Base-by-base conservation (phyloP, 2,113 vertebrate genomes). In the Siniperca knerii region DNA sequence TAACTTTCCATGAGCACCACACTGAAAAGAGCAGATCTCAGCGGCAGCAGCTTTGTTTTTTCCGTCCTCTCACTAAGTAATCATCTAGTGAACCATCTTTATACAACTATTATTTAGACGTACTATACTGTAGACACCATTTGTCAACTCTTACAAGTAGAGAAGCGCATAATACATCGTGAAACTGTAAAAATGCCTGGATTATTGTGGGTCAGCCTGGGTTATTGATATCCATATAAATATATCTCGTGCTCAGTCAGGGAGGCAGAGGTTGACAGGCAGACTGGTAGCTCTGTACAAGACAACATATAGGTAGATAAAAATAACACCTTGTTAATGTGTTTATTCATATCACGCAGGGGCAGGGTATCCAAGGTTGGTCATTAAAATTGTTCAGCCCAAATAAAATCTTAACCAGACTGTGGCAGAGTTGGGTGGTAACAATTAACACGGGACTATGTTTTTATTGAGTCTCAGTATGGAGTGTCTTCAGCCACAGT, bases 301-400 rank as follows among this genome's bases (percentile, higher is more conserved):
- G n/a, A 50, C 55, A 55, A 67, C 60, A 46, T 58, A 72, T 37
- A 50, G 12, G 12, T 40, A 21, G 76, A 13, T 68, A 52, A 74
- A 68, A 79, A 84, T 66, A 79, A 44, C 40, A 29, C 21, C 37
- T 25, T 35, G 74, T 71, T 46, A 48, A 78, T 66, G 35, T 78
- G 61, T 78, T 64, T 73, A 68, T 69, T 75, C 40, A 23, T 67
- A 2, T 48, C 48, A 55, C 68, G n/a, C 15, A 33, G 18, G 9
- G 9, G 2, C 23, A 71, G 61, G 11, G 5, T 52, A 20, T 68
- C 25, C 48, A 80, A 68, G 50, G 52, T n/a, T 8, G 7, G 33
- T 50, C 37, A 72, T 89, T 68, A 67, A 74, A 77, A 67, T 46
- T 6, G 52, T 75, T 88, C 33, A 71, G 0, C 44, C 12, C 13